These are phyloP conservation scores for Melangyna quadrimaculata DNA, from an alignment of 2,888 invertebrate genomes.

Conservation along the genomic window DNA sequence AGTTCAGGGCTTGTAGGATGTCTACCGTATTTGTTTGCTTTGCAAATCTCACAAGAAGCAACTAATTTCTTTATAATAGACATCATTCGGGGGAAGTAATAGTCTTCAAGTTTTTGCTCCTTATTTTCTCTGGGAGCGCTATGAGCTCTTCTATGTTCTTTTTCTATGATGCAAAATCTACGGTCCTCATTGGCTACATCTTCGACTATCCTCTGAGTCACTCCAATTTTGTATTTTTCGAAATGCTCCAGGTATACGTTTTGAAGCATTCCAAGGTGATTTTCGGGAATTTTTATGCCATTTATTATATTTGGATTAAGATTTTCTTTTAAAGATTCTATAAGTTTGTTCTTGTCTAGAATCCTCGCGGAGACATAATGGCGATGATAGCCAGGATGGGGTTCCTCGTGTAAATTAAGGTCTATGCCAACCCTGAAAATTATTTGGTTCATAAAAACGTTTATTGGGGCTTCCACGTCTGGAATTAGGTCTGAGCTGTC, in stretches of 20 bases:
- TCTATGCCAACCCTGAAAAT: not conserved
- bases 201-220: slow-evolving; percentile 42
- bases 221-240: not conserved
- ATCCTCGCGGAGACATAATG: not conserved
- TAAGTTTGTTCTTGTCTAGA: slow-evolving; percentile 7
- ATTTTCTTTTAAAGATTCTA: not conserved
- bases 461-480: no score
- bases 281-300: slow-evolving; percentile 36
- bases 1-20: no score
- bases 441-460: slow-evolving; percentile 8
- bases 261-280: slow-evolving; percentile 31
- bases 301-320: not conserved
- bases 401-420: not conserved
- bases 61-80: slow-evolving; percentile 21
- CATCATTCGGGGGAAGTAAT: slow-evolving; percentile 30
- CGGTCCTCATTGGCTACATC: slow-evolving; percentile 24
- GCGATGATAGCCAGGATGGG: not conserved
- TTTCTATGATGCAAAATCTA: slow-evolving; percentile 23
- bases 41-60: slow-evolving; percentile 24
- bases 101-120: no score
- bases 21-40: slow-evolving; percentile 33
- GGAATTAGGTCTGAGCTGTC: no score
- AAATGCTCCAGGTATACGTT: slow-evolving; percentile 7
- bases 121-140: slow-evolving; percentile 10
- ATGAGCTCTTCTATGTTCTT: slow-evolving; percentile 40